Evolutionary conservation across 2,888 invertebrate species (phyloP), one percentile per base, ranked within the genome.

Genomic region (Drosophila meridionalis): DNA sequence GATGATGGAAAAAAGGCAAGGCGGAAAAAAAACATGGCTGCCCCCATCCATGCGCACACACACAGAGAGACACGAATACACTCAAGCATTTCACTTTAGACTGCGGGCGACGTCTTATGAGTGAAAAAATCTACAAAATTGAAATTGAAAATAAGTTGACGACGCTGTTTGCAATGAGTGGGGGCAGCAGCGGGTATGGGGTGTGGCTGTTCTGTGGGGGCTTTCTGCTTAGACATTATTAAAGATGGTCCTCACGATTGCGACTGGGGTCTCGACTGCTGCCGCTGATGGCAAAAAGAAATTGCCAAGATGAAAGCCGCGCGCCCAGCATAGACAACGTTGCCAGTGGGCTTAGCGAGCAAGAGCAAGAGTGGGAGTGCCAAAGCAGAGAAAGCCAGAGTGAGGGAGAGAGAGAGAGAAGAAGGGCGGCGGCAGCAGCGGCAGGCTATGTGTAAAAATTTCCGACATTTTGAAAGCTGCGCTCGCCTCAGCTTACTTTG

Each of bases 141-240:
- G 83, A 91, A 90, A 90, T 90, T 89, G 89, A 85, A 87, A 83
- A 90, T 87, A 90, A 89, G 82, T 87, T 83, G 81, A 81, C 78
- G 81, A 76, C 73, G 85, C 76, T 81, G 80, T 85, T 76, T 78
- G 82, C 47, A 47, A 42, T 28, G 20, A 30, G 34, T 52, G 50
- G 34, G 32, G 50, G n/a, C 34, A 34, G 32, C 40, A 38, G 42
- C 11, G 5, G 5, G 9, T 9, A 28, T 42, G 5, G 30, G 42
- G 11, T 7, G 40, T 12, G 20, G 20, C 6, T 12, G 52, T 0
- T 0, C 28, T 30, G 32, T 0, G 20, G 45, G 12, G 40, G 62
- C 38, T 45, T 63, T 57, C 50, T 87, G 85, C 83, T 87, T 77
- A 87, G 86, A 88, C 86, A 78, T 86, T 87, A 87, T 88, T 89